phyloP scores from a whole-genome alignment of 2,888 invertebrate genomes.

The Thecophora atra region DNA sequence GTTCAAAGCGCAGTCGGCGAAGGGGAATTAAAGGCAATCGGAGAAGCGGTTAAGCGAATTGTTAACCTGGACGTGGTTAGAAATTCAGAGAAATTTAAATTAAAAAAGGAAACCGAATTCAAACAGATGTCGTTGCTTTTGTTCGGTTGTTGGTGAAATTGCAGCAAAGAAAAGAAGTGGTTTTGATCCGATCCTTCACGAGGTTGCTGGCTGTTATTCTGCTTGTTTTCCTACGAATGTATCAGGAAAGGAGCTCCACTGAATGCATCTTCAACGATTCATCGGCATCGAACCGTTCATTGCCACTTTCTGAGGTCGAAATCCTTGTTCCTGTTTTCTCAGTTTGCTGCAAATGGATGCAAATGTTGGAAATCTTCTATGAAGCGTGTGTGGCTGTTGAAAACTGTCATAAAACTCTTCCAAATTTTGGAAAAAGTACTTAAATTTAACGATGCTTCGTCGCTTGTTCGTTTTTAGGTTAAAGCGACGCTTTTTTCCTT shows the following conservation, averaged over 20 bases:
- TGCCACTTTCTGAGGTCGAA: too few relatives aligned
- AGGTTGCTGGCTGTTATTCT: not conserved
- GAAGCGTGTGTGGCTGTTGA: not conserved
- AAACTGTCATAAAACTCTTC: not conserved
- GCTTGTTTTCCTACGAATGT: not conserved
- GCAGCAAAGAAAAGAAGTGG: not conserved
- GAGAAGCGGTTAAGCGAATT: not conserved
- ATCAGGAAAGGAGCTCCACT: too few relatives aligned
- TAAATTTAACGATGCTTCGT: too few relatives aligned
- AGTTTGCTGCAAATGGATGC: too few relatives aligned
- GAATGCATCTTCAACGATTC: too few relatives aligned
- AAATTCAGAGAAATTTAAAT: slow-evolving; percentile 5
- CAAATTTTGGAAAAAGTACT: not conserved
- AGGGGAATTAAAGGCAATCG: not conserved
- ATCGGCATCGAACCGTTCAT: too few relatives aligned
- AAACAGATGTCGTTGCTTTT: not conserved
- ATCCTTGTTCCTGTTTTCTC: too few relatives aligned
- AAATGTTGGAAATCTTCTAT: too few relatives aligned
- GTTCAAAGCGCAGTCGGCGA: not conserved
- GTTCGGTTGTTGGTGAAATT: too few relatives aligned
- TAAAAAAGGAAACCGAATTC: not conserved
- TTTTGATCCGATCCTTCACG: not conserved
- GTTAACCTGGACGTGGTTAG: not conserved
- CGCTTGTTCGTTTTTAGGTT: slow-evolving; percentile 5
- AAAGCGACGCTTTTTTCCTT: too few relatives aligned